Evolutionary conservation across 35 echinoderm and acorn worm genomes (phyloP).

Genomic region (Eucidaris tribuloides): DNA sequence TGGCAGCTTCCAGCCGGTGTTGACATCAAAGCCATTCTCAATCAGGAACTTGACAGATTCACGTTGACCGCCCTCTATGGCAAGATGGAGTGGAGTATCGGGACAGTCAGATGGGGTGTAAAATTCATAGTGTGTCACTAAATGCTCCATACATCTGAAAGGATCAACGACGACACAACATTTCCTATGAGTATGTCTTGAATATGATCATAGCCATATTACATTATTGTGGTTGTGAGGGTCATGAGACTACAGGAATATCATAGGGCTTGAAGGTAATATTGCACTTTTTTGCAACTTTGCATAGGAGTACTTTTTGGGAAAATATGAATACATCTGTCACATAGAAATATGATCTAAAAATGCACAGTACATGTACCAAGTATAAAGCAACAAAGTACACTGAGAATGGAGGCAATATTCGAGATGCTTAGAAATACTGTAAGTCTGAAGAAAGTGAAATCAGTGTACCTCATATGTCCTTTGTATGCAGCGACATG

Average conservation of each 20-base stretch:
- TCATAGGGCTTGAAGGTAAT: not conserved
- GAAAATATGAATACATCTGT: no score
- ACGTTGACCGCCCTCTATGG: constrained; percentile 12
- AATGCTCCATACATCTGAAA: constrained; percentile 15
- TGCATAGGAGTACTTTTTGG: no score
- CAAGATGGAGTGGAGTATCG: constrained; percentile 44
- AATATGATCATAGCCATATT: not conserved
- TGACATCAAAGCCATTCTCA: constrained; percentile 40
- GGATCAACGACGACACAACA: not conserved
- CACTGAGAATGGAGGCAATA: no score
- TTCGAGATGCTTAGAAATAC: no score
- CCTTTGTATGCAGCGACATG: constrained; percentile 81
- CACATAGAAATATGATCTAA: no score
- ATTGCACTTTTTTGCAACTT: not conserved
- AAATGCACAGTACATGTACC: no score
- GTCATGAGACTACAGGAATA: not conserved
- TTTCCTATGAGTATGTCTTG: not conserved
- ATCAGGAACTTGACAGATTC: constrained; percentile 24
- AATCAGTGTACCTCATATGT: constrained; percentile 61
- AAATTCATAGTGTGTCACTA: not conserved
- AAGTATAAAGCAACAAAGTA: no score
- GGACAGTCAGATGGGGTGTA: not conserved
- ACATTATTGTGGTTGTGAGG: not conserved
- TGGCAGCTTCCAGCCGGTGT: constrained; percentile 13
- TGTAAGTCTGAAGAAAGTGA: constrained; percentile 29